Conservation (phyloP, 1,140 invertebrate species). For the Coptotermes formosanus region DNA sequence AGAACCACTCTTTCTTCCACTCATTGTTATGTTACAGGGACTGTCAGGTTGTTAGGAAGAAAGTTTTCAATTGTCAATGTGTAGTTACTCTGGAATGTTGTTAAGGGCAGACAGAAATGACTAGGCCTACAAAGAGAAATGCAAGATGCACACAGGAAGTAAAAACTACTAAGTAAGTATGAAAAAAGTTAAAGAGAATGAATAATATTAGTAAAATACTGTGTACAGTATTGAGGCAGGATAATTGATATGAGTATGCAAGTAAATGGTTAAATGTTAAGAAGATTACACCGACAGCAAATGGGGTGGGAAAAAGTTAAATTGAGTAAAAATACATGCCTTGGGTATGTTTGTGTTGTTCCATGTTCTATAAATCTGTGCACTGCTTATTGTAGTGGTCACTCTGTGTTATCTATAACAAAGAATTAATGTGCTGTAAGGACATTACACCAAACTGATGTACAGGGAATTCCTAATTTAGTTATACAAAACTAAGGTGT, state of each 20-base stretch:
- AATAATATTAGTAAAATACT: neutral
- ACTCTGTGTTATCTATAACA: neutral
- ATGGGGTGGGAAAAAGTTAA: neutral
- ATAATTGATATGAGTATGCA: neutral
- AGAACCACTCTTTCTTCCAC: conserved; percentile 37
- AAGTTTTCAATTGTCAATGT: neutral
- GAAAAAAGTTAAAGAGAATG: conserved; percentile 1
- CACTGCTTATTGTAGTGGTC: neutral
- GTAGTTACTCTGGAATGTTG: neutral
- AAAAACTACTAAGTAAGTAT: conserved; percentile 6
- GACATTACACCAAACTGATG: too few relatives aligned
- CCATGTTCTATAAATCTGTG: neutral
- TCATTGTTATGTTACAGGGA: conserved; percentile 24
- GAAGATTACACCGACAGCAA: neutral
- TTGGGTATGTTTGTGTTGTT: neutral
- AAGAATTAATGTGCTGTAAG: neutral
- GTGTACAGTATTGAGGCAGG: neutral
- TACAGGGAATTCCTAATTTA: too few relatives aligned
- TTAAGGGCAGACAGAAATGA: neutral
- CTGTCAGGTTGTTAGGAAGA: neutral
- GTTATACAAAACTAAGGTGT: too few relatives aligned
- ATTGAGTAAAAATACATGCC: neutral
- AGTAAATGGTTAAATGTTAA: neutral
- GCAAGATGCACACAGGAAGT: neutral
- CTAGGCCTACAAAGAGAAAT: neutral